Evolutionary conservation across 2,113 vertebrate genomes (phyloP).

Genomic region (Antidorcas marsupialis): DNA sequence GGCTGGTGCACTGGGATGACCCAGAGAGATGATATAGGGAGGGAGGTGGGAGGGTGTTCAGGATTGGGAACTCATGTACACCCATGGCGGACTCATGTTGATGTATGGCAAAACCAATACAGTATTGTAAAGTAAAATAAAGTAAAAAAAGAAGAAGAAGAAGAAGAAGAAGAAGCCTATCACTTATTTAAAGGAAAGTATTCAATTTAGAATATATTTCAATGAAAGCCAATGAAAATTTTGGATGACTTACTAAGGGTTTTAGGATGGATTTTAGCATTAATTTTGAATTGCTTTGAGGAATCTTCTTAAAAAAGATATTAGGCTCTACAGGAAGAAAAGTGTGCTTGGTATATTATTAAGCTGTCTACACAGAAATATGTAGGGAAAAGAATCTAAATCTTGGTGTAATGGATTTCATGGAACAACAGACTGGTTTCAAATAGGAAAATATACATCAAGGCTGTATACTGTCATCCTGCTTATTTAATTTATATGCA

Average conservation of each 20-base stretch:
- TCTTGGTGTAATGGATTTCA: background rate
- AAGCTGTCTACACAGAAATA: background rate
- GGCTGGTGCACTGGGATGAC: no score
- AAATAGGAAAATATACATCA: background rate
- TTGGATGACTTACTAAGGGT: background rate
- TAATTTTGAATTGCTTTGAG: background rate
- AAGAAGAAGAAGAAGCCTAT: background rate
- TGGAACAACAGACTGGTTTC: background rate
- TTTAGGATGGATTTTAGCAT: background rate
- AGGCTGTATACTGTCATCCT: background rate
- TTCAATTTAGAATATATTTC: background rate
- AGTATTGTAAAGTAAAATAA: no score
- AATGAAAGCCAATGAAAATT: background rate
- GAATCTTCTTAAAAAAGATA: background rate
- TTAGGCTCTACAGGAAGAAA: background rate
- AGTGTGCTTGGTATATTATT: background rate
- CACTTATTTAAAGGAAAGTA: background rate
- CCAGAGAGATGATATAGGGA: no score
- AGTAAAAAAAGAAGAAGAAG: no score
- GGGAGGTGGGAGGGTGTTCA: no score
- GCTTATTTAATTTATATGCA: background rate
- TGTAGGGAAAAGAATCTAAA: background rate
- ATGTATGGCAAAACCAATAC: no score
- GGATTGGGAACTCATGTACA: no score
- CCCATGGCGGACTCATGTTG: no score